phyloP scores from a whole-genome alignment of 2,113 vertebrate genomes.

The Archilochus colubris region DNA sequence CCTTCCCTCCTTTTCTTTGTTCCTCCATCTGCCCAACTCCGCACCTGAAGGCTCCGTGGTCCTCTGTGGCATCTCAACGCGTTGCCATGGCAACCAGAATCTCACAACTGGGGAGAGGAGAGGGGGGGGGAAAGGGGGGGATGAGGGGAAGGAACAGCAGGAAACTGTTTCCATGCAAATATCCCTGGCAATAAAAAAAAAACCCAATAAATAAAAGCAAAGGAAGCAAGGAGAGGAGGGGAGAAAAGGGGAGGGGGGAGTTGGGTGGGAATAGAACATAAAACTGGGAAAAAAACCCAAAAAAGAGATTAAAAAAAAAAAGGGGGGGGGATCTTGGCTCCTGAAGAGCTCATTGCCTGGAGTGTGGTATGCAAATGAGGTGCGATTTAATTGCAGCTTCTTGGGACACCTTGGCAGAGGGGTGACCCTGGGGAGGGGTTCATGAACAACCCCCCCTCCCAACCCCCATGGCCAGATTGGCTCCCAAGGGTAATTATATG shows the following conservation, averaged over 20 bases:
- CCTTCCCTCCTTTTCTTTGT: neutral
- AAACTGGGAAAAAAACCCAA: too few relatives aligned
- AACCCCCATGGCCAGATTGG: neutral
- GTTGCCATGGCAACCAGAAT: slow-evolving; percentile 50
- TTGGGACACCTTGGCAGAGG: rapidly evolving
- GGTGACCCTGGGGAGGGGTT: neutral
- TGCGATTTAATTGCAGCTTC: neutral
- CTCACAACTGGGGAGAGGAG: neutral
- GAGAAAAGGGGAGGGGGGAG: neutral
- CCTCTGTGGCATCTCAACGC: slow-evolving; percentile 25
- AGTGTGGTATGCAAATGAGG: neutral
- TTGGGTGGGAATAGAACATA: neutral
- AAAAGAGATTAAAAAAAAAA: neutral
- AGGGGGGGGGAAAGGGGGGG: too few relatives aligned
- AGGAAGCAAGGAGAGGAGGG: neutral
- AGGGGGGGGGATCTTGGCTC: neutral
- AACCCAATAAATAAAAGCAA: neutral
- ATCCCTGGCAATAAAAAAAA: slow-evolving; percentile 6
- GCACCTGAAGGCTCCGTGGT: slow-evolving; percentile 36
- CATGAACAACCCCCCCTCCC: neutral
- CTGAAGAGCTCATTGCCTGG: neutral
- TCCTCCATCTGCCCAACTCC: slow-evolving; percentile 26
- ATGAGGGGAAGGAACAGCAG: slow-evolving; percentile 40
- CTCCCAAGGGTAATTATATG: neutral
- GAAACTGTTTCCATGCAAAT: slow-evolving; percentile 52